Conservation (phyloP, 53 echinoderm and acorn worm genomes). For the Antedon mediterranea region DNA sequence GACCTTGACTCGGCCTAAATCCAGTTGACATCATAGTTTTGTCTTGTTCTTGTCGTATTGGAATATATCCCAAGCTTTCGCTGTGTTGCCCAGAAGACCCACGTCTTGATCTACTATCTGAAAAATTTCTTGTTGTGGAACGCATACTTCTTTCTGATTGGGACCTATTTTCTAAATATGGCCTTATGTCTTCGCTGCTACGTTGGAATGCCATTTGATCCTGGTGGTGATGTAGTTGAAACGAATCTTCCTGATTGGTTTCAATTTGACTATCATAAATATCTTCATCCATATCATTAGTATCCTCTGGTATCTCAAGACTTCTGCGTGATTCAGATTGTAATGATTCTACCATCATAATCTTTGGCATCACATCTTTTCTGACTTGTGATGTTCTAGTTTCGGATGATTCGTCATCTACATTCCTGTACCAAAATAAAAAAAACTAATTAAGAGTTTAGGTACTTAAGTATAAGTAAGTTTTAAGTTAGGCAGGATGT, state of each 20-base stretch:
- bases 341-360: not conserved
- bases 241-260: too few species aligned
- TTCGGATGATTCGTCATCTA: not conserved
- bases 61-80: not conserved
- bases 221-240: too few species aligned
- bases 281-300: too few species aligned
- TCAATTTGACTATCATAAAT: too few species aligned
- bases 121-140: not conserved
- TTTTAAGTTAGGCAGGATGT: too few species aligned
- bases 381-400: not conserved
- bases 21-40: not conserved
- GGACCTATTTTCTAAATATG: too few species aligned
- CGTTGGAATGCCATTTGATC: too few species aligned
- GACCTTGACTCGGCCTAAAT: not conserved
- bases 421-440: too few species aligned
- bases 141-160: not conserved
- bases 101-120: not conserved
- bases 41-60: not conserved
- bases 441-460: too few species aligned
- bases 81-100: not conserved
- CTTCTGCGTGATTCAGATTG: not conserved
- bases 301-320: too few species aligned
- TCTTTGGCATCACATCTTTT: not conserved
- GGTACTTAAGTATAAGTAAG: too few species aligned
- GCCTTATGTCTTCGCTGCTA: too few species aligned